phyloP scores from a whole-genome alignment of 2,888 invertebrate species.

The Lepidocyrtinus sp. region DNA sequence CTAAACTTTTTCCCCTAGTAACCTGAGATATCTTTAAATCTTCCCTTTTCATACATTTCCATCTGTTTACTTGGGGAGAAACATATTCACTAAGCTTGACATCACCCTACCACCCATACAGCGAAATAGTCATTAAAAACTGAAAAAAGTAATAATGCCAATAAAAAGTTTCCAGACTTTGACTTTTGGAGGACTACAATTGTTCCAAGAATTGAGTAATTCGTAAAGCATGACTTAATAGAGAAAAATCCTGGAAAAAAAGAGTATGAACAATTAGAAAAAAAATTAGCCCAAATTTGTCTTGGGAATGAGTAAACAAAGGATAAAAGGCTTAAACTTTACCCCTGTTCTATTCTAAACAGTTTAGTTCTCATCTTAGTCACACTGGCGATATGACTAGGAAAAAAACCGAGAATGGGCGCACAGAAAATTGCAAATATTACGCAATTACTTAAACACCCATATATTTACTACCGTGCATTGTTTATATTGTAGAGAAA shows the following conservation, averaged over 20 bases:
- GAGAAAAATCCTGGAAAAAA: not conserved
- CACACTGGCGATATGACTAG: too few species aligned
- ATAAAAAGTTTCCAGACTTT: too few species aligned
- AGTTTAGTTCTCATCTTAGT: too few species aligned
- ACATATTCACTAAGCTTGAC: not conserved
- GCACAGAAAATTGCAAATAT: too few species aligned
- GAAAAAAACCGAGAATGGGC: too few species aligned
- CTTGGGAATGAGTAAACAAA: not conserved
- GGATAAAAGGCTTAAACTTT: not conserved
- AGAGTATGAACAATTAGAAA: conserved; percentile 1
- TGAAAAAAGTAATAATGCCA: not conserved
- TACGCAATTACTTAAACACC: too few species aligned
- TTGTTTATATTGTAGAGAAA: too few species aligned
- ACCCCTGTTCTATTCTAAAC: too few species aligned
- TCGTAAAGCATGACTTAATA: too few species aligned
- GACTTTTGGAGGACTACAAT: too few species aligned
- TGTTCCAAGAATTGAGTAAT: not conserved
- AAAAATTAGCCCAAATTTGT: conserved; percentile 4
- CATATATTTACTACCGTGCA: too few species aligned
- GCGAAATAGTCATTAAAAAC: not conserved
- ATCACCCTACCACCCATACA: not conserved
- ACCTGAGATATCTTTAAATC: not conserved
- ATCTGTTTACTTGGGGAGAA: not conserved
- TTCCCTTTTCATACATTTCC: not conserved
- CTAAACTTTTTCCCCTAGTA: not conserved